Conservation (phyloP, 2,113 vertebrate species). For the Riparia riparia region DNA sequence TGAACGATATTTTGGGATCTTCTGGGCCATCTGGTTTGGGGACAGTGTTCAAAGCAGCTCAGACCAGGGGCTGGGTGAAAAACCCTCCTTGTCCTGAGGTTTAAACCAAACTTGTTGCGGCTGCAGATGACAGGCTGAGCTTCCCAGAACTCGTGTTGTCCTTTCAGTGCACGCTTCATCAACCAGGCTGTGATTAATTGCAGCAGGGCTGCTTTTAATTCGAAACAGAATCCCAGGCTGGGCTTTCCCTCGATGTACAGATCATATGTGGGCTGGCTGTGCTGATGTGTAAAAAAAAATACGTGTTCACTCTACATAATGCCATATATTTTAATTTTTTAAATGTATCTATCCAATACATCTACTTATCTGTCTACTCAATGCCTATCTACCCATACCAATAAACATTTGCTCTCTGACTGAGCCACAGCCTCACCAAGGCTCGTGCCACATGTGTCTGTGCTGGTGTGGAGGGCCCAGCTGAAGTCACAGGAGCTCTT, state of each 20-base stretch:
- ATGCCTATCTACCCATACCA: fast-evolving
- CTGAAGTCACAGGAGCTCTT: fast-evolving
- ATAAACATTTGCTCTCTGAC: neutral
- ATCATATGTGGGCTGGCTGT: neutral
- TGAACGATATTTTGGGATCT: constrained; percentile 47
- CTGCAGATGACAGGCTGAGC: neutral
- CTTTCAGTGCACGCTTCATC: neutral
- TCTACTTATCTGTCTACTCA: neutral
- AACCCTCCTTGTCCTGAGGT: constrained; percentile 21
- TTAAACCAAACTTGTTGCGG: constrained; percentile 35
- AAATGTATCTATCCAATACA: fast-evolving
- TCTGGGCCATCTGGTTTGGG: constrained; percentile 59
- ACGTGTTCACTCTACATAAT: fast-evolving
- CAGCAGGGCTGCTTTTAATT: constrained; percentile 2
- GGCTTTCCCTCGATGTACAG: neutral
- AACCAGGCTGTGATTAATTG: constrained; percentile 28
- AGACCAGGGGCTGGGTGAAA: constrained; percentile 22
- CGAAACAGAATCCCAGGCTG: neutral
- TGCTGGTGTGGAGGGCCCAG: neutral
- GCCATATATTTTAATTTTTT: neutral
- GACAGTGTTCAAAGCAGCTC: constrained; percentile 28
- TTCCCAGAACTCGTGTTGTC: neutral
- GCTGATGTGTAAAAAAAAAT: neutral
- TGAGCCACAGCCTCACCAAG: neutral
- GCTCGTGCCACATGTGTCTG: neutral